Evolutionary conservation across 2,113 vertebrate genomes (phyloP).

Genomic region (Phainopepla nitens): DNA sequence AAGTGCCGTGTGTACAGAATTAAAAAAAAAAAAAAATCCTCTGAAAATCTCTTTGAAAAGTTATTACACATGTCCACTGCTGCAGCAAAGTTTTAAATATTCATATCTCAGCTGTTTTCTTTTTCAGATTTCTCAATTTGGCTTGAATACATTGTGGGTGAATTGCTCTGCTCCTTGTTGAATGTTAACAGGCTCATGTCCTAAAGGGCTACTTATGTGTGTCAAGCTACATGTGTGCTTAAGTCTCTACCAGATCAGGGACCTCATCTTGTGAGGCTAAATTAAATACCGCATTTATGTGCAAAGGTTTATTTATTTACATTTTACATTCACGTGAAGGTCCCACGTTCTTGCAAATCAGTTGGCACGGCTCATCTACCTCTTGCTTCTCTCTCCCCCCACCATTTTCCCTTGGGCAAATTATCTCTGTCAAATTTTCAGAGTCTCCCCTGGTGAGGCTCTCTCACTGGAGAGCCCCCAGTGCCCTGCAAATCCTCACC

Average conservation of each 20-base stretch:
- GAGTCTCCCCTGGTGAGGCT: background rate
- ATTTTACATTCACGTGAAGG: too few relatives aligned
- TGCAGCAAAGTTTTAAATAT: constrained; percentile 61
- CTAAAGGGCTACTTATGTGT: background rate
- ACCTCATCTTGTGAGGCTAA: background rate
- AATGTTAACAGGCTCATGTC: background rate
- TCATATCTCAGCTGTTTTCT: constrained; percentile 61
- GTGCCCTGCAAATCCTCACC: background rate
- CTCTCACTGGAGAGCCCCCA: background rate
- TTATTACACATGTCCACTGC: constrained; percentile 62
- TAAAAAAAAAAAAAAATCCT: constrained; percentile 28
- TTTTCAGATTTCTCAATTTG: constrained; percentile 12
- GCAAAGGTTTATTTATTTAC: background rate
- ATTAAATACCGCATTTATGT: background rate
- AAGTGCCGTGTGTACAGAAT: constrained; percentile 55
- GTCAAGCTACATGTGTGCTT: background rate
- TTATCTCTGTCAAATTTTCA: background rate
- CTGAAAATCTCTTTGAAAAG: constrained; percentile 65
- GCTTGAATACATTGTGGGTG: background rate
- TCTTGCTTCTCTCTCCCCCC: background rate
- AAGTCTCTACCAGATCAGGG: background rate
- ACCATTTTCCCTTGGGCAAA: background rate
- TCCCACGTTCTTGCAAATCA: background rate
- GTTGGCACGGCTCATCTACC: background rate
- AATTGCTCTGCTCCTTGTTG: background rate